Percentiles rank a stretch among this genome's conserved stretches.
Conservation (phyloP, 2,888 invertebrate species). For the Hermodice carunculata region DNA sequence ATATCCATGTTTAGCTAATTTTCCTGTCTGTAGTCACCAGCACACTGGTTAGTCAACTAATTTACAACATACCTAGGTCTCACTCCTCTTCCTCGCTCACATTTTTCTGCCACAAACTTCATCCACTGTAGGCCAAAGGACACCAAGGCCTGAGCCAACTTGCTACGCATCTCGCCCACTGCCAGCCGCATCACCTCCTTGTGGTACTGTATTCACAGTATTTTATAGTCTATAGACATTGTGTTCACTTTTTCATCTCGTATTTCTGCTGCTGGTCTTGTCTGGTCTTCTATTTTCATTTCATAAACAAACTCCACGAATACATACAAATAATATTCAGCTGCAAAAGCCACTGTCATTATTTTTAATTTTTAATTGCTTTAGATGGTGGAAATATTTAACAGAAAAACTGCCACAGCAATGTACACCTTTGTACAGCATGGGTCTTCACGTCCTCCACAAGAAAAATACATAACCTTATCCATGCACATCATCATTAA, state of each 20-base stretch:
- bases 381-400: background rate
- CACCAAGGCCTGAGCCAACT: conserved; percentile 76
- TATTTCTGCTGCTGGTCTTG: too few relatives aligned
- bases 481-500: too few relatives aligned
- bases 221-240: too few relatives aligned
- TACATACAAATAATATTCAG: background rate
- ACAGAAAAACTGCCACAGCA: background rate
- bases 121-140: conserved; percentile 88
- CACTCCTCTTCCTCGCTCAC: conserved; percentile 76
- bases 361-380: background rate
- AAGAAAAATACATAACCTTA: too few relatives aligned
- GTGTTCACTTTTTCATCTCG: too few relatives aligned
- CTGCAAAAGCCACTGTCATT: background rate
- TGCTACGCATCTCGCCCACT: conserved; percentile 69
- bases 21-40: too few relatives aligned
- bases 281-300: too few relatives aligned
- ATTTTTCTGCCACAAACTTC: conserved; percentile 86
- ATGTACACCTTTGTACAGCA: too few relatives aligned
- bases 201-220: conserved; percentile 75
- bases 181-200: conserved; percentile 81
- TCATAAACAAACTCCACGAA: background rate
- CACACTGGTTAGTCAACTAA: too few relatives aligned
- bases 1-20: too few relatives aligned
- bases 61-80: conserved; percentile 57
- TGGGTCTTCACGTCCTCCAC: too few relatives aligned